A percentile compares a stretch with the other conserved stretches of the same genome.
Conservation (phyloP, 2,113 vertebrate genomes). For the Harpagus bidentatus region DNA sequence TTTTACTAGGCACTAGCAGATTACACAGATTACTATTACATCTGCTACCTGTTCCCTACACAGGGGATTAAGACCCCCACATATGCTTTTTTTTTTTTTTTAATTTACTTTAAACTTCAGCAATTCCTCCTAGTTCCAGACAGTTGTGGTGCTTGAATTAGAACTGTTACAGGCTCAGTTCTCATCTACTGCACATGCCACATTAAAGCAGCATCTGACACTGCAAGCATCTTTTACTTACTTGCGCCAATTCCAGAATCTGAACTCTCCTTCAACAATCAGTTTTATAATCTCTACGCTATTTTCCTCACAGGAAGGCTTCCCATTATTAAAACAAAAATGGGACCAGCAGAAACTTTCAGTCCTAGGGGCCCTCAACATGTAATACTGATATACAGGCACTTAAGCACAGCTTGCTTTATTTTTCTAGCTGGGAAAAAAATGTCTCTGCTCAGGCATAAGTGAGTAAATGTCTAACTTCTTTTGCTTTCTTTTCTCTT, state of each 20-base stretch:
- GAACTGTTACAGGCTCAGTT: not conserved
- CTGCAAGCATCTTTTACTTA: not conserved
- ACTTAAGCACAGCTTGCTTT: not conserved
- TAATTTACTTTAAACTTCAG: not conserved
- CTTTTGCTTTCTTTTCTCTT: not conserved
- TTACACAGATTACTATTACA: not conserved
- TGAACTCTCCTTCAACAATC: not conserved
- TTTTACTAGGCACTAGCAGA: not conserved
- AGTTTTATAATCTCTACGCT: not conserved
- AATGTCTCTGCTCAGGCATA: not conserved
- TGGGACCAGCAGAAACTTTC: not conserved
- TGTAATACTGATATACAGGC: not conserved
- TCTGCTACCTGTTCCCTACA: not conserved
- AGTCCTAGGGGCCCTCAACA: not conserved
- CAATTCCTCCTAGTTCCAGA: not conserved
- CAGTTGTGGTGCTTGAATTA: not conserved
- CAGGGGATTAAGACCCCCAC: not conserved
- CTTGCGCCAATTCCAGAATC: not conserved
- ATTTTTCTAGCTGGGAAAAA: not conserved
- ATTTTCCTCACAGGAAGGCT: not conserved
- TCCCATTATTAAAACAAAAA: not conserved
- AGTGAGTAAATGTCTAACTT: not conserved
- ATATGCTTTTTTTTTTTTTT: not conserved
- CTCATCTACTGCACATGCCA: not conserved
- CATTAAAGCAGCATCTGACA: not conserved